Evolutionary conservation across 2,797 vertebrate species (phyloP).

Genomic region (Petrocephalus schoutedeni): DNA sequence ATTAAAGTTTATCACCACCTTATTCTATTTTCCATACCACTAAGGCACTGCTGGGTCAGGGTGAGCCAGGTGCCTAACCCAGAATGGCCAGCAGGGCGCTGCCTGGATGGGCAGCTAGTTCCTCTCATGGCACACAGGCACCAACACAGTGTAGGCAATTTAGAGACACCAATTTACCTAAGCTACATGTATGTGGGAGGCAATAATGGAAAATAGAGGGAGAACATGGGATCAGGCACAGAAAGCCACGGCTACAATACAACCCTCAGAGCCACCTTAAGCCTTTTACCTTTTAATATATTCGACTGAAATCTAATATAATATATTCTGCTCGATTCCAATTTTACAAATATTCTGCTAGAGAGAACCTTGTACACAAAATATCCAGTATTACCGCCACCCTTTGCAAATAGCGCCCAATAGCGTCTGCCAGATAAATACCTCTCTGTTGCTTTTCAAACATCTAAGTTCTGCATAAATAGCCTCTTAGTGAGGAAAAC

Average conservation of each 20-base stretch:
- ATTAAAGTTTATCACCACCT: background rate
- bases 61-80: background rate
- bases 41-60: background rate
- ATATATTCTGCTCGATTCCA: background rate
- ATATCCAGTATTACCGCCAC: background rate
- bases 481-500: background rate
- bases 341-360: constrained; percentile 1
- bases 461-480: background rate
- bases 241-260: background rate
- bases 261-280: background rate
- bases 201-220: background rate
- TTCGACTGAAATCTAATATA: background rate
- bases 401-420: background rate
- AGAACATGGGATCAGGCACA: background rate
- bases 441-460: background rate
- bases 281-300: background rate
- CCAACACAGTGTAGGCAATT: background rate
- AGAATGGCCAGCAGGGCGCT: background rate
- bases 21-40: background rate
- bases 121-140: background rate
- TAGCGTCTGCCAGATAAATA: background rate
- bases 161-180: background rate
- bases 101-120: background rate
- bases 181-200: background rate
- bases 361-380: constrained; percentile 5